Evolutionary conservation across 2,113 vertebrate genomes (phyloP).

Genomic region (Datnioides undecimradiatus): DNA sequence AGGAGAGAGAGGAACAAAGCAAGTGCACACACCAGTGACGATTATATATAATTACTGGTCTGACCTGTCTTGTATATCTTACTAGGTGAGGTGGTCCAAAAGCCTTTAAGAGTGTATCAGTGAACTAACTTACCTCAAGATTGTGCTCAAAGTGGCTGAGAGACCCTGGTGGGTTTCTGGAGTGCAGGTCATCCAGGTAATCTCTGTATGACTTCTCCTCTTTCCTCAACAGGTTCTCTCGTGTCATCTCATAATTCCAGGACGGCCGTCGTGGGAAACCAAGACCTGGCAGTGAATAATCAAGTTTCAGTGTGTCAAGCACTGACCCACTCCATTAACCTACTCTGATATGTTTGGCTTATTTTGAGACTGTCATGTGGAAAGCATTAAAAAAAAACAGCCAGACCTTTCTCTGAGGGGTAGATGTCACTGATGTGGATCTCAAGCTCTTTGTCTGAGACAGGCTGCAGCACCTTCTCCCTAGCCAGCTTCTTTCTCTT

Average conservation of each 20-base stretch:
- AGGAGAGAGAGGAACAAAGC: not conserved
- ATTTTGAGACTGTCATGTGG: slow-evolving; percentile 37
- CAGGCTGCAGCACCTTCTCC: slow-evolving; percentile 84
- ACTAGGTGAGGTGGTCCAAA: not conserved
- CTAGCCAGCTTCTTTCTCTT: slow-evolving; percentile 87
- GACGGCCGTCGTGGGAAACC: slow-evolving; percentile 90
- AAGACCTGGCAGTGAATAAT: slow-evolving; percentile 81
- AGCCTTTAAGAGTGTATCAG: not conserved
- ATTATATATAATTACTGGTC: not conserved
- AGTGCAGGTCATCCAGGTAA: slow-evolving; percentile 88
- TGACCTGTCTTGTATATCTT: not conserved
- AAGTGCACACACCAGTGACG: not conserved
- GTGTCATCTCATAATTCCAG: slow-evolving; percentile 92
- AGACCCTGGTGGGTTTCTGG: slow-evolving; percentile 84
- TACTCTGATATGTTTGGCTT: slow-evolving; percentile 32
- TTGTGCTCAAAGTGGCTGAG: slow-evolving; percentile 97
- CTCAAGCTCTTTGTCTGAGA: slow-evolving; percentile 86
- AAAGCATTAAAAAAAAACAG: slow-evolving; percentile 20
- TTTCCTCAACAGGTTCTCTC: slow-evolving; percentile 87
- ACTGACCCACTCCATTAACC: slow-evolving; percentile 44
- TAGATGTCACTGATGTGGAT: slow-evolving; percentile 87
- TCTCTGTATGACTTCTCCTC: slow-evolving; percentile 91
- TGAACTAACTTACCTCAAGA: slow-evolving; percentile 85
- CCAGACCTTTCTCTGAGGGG: slow-evolving; percentile 88
- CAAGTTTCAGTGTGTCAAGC: slow-evolving; percentile 49